Percentiles rank a stretch among this genome's conserved stretches.
phyloP scores from a whole-genome alignment of 1,140 invertebrate species.

The Pteromalus puparum region DNA sequence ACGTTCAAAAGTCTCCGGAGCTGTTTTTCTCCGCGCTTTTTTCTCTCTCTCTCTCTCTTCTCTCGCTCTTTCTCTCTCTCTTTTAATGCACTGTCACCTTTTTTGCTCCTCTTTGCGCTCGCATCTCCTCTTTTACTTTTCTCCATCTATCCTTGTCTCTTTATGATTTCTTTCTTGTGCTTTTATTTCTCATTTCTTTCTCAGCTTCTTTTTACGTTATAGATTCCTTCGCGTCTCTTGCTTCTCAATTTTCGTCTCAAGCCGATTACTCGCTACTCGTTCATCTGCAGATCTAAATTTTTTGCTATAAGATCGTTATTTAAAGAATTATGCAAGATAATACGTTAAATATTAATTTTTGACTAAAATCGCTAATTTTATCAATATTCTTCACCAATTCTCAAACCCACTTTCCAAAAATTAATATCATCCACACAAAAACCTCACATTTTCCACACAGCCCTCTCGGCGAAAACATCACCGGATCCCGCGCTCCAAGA shows the following conservation, averaged over 20 bases:
- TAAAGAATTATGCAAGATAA: too few species aligned
- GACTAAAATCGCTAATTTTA: too few species aligned
- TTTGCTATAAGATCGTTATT: too few species aligned
- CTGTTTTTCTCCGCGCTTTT: neutral
- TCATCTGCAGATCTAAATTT: neutral
- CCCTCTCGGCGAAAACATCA: too few species aligned
- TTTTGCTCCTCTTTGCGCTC: neutral
- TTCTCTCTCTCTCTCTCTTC: neutral
- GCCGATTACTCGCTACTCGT: neutral
- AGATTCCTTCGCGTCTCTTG: neutral
- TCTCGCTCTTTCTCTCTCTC: neutral
- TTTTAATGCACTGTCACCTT: conserved; percentile 12
- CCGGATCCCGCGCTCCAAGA: neutral
- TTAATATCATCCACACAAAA: too few species aligned
- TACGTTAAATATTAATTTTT: too few species aligned
- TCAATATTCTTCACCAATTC: too few species aligned
- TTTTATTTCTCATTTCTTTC: neutral
- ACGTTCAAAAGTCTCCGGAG: too few species aligned
- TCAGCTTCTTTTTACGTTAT: neutral
- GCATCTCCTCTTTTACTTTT: neutral
- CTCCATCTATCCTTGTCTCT: conserved; percentile 21
- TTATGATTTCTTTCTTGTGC: neutral
- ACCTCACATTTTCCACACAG: too few species aligned
- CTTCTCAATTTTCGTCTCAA: neutral
- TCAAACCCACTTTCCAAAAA: too few species aligned